These are phyloP conservation scores for Neuroterus valhalla DNA, from an alignment of 1,140 invertebrate genomes.

Conservation along the genomic window DNA sequence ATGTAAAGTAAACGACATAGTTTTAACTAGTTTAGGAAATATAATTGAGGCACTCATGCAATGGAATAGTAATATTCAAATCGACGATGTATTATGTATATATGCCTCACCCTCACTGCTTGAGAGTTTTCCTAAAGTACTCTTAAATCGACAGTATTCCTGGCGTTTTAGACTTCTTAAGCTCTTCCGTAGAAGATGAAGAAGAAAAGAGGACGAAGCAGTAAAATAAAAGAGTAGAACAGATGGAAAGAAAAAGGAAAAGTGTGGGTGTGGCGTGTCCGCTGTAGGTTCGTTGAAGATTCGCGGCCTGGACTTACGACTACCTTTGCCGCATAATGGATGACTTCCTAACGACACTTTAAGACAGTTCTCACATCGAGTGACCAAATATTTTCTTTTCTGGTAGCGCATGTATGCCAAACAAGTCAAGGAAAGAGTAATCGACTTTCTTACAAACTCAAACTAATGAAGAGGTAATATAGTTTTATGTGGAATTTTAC, in stretches of 20 bases:
- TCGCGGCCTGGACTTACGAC: conserved; percentile 56
- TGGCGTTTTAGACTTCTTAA: background rate
- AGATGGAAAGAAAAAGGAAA: conserved; percentile 38
- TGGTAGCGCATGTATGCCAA: conserved; percentile 15
- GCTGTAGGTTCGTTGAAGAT: conserved; percentile 60
- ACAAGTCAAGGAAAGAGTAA: conserved; percentile 60
- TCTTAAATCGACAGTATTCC: conserved; percentile 26
- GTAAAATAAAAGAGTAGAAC: conserved; percentile 39
- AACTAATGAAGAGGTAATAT: no score
- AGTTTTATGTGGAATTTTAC: no score
- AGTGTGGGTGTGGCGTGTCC: conserved; percentile 54
- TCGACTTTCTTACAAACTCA: no score
- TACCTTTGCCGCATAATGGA: conserved; percentile 68
- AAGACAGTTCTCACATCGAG: conserved; percentile 66
- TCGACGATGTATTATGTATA: background rate
- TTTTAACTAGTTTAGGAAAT: background rate
- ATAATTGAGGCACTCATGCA: background rate
- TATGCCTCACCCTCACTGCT: background rate
- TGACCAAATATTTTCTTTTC: conserved; percentile 53
- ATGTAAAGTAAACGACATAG: background rate
- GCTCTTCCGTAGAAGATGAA: conserved; percentile 42
- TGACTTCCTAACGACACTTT: conserved; percentile 72
- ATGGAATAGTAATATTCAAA: background rate
- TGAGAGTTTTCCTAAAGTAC: conserved; percentile 9
- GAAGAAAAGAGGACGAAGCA: conserved; percentile 44